Base-by-base conservation (phyloP, 2,113 vertebrate genomes). In the Bagarius yarrelli region DNA sequence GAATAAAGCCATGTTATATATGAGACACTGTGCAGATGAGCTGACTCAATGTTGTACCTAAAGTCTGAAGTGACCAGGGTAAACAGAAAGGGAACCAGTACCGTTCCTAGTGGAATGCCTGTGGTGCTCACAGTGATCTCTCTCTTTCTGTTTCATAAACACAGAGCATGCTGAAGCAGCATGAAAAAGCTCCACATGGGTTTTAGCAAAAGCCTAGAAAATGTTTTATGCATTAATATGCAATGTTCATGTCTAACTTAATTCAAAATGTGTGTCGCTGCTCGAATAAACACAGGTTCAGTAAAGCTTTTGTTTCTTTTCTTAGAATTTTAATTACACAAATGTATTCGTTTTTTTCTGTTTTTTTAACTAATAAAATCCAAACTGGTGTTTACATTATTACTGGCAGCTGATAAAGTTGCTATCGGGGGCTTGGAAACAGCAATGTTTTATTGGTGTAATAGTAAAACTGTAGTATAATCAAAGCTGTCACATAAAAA, bases 21-120 rank as follows among this genome's bases (percentile, higher is more conserved):
- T 52, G 69, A 71, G n/a, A 71, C 18, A 71, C 19, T 19, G 69
- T 52, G 25, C 4, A 52, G 44, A 71, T 30, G n/a, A 71, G 36
- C 50, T 30, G 23, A 71, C 69, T 71, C 25, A 71, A 25, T 52
- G 69, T 52, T 52, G 25, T 52, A 71, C 69, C n/a, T 71, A 71
- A 47, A 71, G 47, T 71, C 69, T 71, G 69, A 71, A 25, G 25
- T 52, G 44, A 12, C 15, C 69, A 18, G 15, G 47, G 16, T 71
- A 52, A 71, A 71, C 47, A 30, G 25, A 52, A 25, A 44, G 15
- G 69, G 47, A 52, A 47, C 47, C 69, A 52, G 53, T 73, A 55
- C 27, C 14, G 44, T 27, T 71, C 69, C n/a, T 9, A 11, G 69
- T 52, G 44, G 27, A 55, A 73, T 32, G 50, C 70, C 50, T 19